These are phyloP conservation scores for Spodoptera litura DNA, from an alignment of 1,140 invertebrate genomes.

Conservation along the genomic window DNA sequence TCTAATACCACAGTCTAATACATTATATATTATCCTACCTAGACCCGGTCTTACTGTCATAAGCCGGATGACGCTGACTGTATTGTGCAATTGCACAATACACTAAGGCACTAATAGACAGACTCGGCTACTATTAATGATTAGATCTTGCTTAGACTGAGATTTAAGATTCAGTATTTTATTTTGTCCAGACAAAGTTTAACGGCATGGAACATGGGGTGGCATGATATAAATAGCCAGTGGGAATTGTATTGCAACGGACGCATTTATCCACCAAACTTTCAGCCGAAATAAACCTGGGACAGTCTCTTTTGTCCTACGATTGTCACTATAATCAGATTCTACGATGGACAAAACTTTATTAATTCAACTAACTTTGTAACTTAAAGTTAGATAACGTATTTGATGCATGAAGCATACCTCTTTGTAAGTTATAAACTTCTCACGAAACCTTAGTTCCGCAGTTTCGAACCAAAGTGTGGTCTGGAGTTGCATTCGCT, in stretches of 20 bases:
- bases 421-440: conserved; percentile 2
- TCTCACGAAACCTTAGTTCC: background rate
- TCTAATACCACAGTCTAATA: too few species aligned
- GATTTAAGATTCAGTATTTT: background rate
- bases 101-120: background rate
- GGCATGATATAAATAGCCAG: too few species aligned
- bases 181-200: background rate
- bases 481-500: background rate
- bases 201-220: background rate
- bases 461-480: background rate
- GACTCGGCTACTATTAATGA: background rate
- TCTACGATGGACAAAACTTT: background rate
- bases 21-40: too few species aligned
- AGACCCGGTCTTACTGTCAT: too few species aligned
- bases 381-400: too few species aligned
- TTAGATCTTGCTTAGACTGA: background rate
- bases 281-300: background rate
- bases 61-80: too few species aligned
- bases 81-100: too few species aligned
- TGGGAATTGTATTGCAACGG: background rate
- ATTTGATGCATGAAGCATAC: conserved; percentile 5
- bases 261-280: background rate
- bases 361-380: background rate
- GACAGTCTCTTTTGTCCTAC: background rate
- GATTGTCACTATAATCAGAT: background rate